Evolutionary conservation across 2,888 invertebrate genomes (phyloP), one percentile per base, ranked within the genome.

Genomic region (Belgica antarctica): DNA sequence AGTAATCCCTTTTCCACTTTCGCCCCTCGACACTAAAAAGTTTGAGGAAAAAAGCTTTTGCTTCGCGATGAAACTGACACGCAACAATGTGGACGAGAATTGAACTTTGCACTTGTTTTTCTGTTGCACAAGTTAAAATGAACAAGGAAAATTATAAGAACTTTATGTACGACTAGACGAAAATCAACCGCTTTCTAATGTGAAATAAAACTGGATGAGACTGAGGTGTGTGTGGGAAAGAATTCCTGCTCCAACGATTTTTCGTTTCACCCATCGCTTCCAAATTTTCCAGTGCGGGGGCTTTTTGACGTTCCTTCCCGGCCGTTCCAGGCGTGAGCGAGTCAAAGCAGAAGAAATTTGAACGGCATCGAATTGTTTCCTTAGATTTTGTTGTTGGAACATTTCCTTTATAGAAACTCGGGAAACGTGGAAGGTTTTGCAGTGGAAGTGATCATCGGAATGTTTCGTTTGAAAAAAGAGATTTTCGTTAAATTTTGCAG

Each of bases 71-170:
- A 41, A n/a, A 41, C 12, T 22, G 41, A 41, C 2, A 3, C 22
- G 52, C 52, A n/a, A 52, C 7, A 8, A n/a, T 52, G 52, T 17
- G 52, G n/a, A 12, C 52, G 52, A 52, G 41, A 52, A 4, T 19
- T 52, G 2, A 17, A 52, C 52, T 52, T 52, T n/a, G 17, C 4
- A 7, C 19, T 22, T 12, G 4, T n/a, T 7, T 52, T 8, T 52
- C 1, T 62, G 36, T 62, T 62, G 62, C 62, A 62, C 62, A 62
- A 62, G 36, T 61, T 52, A 52, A 52, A 70, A 70, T 70, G 34
- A 70, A 70, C 61, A 70, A 70, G 70, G 61, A 61, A 70, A 70
- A 70, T 70, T 70, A 70, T 70, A 70, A 70, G 70, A 70, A 70
- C 61, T 70, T 70, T 31, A 70, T 70, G 70, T 70, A 70, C 70